phyloP scores from a whole-genome alignment of 2,797 vertebrate species.

The Myoxocephalus aenaeus region DNA sequence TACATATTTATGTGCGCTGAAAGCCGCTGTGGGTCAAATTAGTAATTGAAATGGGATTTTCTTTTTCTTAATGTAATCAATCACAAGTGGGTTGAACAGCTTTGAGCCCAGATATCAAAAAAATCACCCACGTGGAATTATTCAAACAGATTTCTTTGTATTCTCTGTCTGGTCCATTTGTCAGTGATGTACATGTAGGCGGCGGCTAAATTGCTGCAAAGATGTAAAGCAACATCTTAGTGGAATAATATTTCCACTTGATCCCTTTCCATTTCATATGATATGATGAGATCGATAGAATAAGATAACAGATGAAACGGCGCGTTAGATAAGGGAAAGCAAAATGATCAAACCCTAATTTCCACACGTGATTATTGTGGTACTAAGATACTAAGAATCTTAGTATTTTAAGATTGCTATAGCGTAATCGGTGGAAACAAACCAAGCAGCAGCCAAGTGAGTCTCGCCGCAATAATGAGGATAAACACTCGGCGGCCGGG shows the following conservation, averaged over 20 bases:
- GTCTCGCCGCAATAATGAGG: too few relatives aligned
- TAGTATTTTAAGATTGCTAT: background rate
- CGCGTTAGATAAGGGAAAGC: background rate
- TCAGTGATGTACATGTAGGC: constrained; percentile 8
- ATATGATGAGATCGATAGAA: background rate
- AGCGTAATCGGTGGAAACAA: too few relatives aligned
- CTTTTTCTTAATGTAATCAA: constrained; percentile 49
- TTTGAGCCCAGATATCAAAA: constrained; percentile 20
- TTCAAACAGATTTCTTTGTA: constrained; percentile 12
- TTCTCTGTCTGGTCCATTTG: background rate
- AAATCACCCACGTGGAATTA: constrained; percentile 37
- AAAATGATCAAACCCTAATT: constrained; percentile 2
- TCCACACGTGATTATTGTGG: background rate
- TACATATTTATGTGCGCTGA: constrained; percentile 41
- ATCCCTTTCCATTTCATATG: background rate
- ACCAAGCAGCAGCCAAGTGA: too few relatives aligned
- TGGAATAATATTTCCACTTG: constrained; percentile 3
- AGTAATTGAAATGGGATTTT: constrained; percentile 55
- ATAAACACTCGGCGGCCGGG: too few relatives aligned
- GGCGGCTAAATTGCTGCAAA: constrained; percentile 8
- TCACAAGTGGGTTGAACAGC: constrained; percentile 34
- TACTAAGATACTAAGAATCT: too few relatives aligned
- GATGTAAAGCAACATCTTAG: background rate
- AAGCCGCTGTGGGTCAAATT: constrained; percentile 49
- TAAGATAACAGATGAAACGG: background rate